Evolutionary conservation across 2,797 vertebrate species (phyloP), one percentile per base, ranked within the genome.

Genomic region (Spinus olivaceus): DNA sequence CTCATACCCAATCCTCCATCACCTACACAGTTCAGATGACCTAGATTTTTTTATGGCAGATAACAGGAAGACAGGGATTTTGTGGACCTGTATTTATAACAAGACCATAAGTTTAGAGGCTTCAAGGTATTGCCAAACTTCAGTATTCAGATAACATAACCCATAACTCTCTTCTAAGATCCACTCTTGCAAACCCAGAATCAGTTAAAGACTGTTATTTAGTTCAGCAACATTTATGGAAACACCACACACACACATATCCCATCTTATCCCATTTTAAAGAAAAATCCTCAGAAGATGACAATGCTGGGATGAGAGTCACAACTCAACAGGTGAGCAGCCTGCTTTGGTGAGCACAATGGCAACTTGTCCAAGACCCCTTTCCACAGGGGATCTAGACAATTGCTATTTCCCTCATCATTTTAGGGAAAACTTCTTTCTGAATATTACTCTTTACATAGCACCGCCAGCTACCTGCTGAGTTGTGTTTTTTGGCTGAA

Each of bases 211-310:
- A 71, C 35, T 41, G 37, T 21, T 60, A 59, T 4, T 49, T 32
- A 72, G 22, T 85, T 63, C 64, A 90, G 39, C 12, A 74, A 19
- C 28, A 14, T 57, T 74, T 49, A 61, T 28, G 21, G 71, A 92
- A 76, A 14, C 21, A 82, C 7, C 21, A 66, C 0, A 0, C 9
- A 0, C 9, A 44, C 12, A 10, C 7, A 17, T 54, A 21, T 51
- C 54, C 20, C 63, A 9, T 44, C 59, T 71, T 32, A 54, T 3
- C 7, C 24, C 10, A 53, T 57, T 79, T 74, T 41, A 64, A 67
- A 76, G 47, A 81, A 73, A 81, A 80, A 53, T 70, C 33, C 19
- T 74, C 28, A 85, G 49, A 23, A 88, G 20, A 76, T 39, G 19
- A 54, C 4, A 77, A 24, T n/a, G 39, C 39, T 39, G 39, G 39